Evolutionary conservation across 2,888 invertebrate genomes (phyloP).

Genomic region (Lasioglossum calceatum): DNA sequence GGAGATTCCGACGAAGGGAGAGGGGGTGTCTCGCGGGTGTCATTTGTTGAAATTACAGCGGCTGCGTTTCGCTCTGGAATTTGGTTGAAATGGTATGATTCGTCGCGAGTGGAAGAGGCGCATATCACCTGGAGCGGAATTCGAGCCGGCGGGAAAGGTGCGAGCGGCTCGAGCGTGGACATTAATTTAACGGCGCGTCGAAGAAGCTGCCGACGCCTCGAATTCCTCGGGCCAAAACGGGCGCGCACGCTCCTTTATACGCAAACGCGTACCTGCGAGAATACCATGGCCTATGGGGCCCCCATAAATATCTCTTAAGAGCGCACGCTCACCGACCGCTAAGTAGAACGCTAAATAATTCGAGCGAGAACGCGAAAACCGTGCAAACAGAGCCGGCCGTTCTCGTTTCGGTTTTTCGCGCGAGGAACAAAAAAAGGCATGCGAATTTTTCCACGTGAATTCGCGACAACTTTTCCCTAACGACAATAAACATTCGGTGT

Average conservation of each 20-base stretch:
- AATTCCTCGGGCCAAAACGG: constrained; percentile 54
- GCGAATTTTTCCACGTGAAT: neutral
- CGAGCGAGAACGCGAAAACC: constrained; percentile 31
- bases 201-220: constrained; percentile 37
- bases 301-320: constrained; percentile 46
- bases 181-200: constrained; percentile 52
- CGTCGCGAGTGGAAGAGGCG: constrained; percentile 21
- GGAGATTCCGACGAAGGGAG: neutral
- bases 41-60: neutral
- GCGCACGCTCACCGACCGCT: constrained; percentile 32
- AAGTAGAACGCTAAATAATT: constrained; percentile 52
- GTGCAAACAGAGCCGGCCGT: neutral
- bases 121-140: constrained; percentile 16
- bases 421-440: neutral
- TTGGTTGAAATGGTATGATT: neutral
- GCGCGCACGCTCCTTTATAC: constrained; percentile 46
- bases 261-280: constrained; percentile 16
- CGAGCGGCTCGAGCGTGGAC: constrained; percentile 33
- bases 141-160: constrained; percentile 36
- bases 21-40: neutral
- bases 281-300: constrained; percentile 36
- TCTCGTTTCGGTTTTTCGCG: neutral
- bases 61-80: neutral
- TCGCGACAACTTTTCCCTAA: neutral
- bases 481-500: neutral